Percentiles rank a stretch among this genome's conserved stretches.
phyloP scores from a whole-genome alignment of 2,888 invertebrate genomes.

The Atrina japonica region DNA sequence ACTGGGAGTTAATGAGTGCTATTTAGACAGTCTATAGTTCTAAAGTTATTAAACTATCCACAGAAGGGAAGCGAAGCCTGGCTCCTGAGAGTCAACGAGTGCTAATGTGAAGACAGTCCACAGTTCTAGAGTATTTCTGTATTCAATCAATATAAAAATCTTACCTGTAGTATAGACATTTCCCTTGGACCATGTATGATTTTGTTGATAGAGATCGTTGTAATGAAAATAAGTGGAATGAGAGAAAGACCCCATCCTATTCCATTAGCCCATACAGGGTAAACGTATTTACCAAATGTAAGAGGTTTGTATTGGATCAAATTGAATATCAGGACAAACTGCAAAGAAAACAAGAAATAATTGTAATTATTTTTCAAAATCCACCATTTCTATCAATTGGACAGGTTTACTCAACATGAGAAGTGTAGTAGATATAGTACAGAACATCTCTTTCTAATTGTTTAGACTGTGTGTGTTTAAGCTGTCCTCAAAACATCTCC shows the following conservation, averaged over 20 bases:
- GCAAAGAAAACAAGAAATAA: slow-evolving; percentile 60
- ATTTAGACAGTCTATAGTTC: too few species aligned
- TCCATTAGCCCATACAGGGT: slow-evolving; percentile 90
- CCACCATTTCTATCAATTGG: neutral
- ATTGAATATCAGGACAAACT: slow-evolving; percentile 90
- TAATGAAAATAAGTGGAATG: slow-evolving; percentile 86
- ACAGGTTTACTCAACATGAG: neutral
- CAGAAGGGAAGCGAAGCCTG: too few species aligned
- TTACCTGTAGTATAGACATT: slow-evolving; percentile 75
- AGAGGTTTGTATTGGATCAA: slow-evolving; percentile 90
- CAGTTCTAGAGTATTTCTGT: too few species aligned
- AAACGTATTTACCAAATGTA: slow-evolving; percentile 87
- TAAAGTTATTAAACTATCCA: too few species aligned
- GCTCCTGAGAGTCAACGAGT: too few species aligned
- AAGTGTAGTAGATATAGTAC: neutral
- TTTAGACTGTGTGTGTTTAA: too few species aligned
- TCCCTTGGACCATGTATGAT: slow-evolving; percentile 68
- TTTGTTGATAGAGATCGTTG: slow-evolving; percentile 78
- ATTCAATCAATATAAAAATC: too few species aligned
- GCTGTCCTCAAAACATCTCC: too few species aligned
- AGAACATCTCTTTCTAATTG: too few species aligned
- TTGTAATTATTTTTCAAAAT: neutral
- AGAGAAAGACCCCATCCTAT: slow-evolving; percentile 89
- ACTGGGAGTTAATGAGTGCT: too few species aligned
- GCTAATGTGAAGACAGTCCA: too few species aligned